Conservation (phyloP, 1,140 invertebrate species). For the Lithobius niger region DNA sequence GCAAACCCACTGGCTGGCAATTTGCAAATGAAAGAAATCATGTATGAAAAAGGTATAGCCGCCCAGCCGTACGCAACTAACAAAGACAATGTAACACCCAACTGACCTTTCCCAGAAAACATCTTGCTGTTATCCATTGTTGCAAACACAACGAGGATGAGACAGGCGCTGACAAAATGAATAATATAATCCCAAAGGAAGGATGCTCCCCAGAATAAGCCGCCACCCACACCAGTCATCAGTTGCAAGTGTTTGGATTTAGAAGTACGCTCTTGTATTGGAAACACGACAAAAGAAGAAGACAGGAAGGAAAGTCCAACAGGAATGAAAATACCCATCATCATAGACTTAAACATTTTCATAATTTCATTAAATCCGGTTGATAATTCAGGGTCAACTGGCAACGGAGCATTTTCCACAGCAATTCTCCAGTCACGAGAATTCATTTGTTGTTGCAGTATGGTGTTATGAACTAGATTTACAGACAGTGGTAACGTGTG, state of each 20-base stretch:
- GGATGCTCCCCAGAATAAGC: background rate
- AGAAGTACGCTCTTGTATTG: background rate
- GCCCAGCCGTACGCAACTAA: background rate
- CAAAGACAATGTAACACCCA: no score
- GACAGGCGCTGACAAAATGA: background rate
- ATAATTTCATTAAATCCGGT: background rate
- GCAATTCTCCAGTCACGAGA: slow-evolving; percentile 10
- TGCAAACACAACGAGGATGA: background rate
- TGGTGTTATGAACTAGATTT: slow-evolving; percentile 16
- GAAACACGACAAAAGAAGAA: background rate
- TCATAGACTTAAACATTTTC: background rate
- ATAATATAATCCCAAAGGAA: slow-evolving; percentile 1
- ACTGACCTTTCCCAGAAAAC: no score
- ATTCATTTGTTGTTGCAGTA: slow-evolving; percentile 14
- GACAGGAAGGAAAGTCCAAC: background rate
- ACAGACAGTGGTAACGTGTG: slow-evolving; percentile 14
- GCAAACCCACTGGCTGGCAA: background rate
- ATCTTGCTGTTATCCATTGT: background rate
- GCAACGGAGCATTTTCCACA: slow-evolving; percentile 16
- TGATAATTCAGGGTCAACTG: background rate
- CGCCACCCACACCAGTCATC: background rate
- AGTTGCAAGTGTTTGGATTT: background rate
- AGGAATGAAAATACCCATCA: background rate
- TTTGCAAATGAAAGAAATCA: background rate
- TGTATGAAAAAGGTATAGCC: background rate